phyloP scores from a whole-genome alignment of 2,113 vertebrate genomes.

The Sinocyclocheilus grahami region DNA sequence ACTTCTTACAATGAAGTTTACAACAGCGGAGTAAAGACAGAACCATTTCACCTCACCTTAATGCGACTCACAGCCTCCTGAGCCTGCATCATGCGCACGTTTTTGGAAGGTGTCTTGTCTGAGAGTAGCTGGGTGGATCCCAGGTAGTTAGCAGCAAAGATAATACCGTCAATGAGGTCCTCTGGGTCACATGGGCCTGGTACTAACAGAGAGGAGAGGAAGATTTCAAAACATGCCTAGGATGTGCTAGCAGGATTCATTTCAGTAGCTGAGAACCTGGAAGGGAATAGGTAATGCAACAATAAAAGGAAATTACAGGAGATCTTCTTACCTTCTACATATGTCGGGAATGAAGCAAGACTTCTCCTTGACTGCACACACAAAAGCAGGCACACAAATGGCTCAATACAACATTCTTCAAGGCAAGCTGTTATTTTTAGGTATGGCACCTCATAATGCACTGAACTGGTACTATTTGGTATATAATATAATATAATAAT shows the following conservation, averaged over 20 bases:
- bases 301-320: neutral
- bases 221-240: neutral
- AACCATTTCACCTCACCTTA: constrained; percentile 80
- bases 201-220: constrained; percentile 72
- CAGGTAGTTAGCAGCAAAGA: constrained; percentile 97
- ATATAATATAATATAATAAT: neutral
- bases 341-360: constrained; percentile 94
- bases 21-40: neutral
- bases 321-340: constrained; percentile 96
- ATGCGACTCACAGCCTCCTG: constrained; percentile 96
- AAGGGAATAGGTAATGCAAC: neutral
- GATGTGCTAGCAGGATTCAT: neutral
- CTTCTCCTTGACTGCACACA: constrained; percentile 90
- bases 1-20: neutral
- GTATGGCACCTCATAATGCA: no score
- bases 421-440: neutral
- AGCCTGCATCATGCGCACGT: constrained; percentile 97
- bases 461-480: neutral
- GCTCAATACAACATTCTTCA: constrained; percentile 40
- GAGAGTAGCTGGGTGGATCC: constrained; percentile 96
- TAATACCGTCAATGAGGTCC: constrained; percentile 96
- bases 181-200: constrained; percentile 97
- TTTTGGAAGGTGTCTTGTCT: constrained; percentile 96
- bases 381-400: constrained; percentile 70
- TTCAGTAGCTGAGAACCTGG: neutral